These are phyloP conservation scores for Ibidorhyncha struthersii DNA, from an alignment of 2,113 vertebrate genomes.

Conservation along the genomic window DNA sequence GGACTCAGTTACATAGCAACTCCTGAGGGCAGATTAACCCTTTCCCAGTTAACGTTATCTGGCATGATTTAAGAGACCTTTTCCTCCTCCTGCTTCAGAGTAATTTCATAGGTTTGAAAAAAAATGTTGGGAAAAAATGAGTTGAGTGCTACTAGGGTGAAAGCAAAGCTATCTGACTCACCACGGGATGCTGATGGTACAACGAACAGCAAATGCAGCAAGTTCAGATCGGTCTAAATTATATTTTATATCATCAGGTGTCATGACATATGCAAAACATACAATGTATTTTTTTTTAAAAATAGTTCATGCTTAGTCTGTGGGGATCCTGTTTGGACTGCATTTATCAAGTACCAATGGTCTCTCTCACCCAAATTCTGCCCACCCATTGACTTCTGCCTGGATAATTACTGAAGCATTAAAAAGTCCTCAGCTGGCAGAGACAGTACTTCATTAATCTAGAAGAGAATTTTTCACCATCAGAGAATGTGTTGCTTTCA, in stretches of 20 bases:
- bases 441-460: not conserved
- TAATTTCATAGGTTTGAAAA: not conserved
- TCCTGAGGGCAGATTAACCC: slow-evolving; percentile 53
- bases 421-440: not conserved
- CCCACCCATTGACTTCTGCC: not conserved
- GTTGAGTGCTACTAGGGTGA: not conserved
- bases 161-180: slow-evolving; percentile 8
- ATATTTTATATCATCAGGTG: not conserved
- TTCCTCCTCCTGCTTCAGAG: not conserved
- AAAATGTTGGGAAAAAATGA: not conserved
- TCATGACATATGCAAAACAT: not conserved
- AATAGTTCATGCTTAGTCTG: not conserved
- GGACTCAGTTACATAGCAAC: slow-evolving; percentile 53
- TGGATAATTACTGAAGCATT: not conserved
- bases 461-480: not conserved
- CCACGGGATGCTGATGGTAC: not conserved
- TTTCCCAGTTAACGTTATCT: not conserved
- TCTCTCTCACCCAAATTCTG: not conserved
- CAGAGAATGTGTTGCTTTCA: not conserved
- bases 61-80: not conserved
- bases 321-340: not conserved
- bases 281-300: not conserved
- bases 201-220: not conserved
- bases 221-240: not conserved
- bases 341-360: not conserved